Percentiles rank a stretch among this genome's conserved stretches.
Evolutionary conservation across 2,888 invertebrate species (phyloP).

Genomic region (Dromius quadrimaculatus): DNA sequence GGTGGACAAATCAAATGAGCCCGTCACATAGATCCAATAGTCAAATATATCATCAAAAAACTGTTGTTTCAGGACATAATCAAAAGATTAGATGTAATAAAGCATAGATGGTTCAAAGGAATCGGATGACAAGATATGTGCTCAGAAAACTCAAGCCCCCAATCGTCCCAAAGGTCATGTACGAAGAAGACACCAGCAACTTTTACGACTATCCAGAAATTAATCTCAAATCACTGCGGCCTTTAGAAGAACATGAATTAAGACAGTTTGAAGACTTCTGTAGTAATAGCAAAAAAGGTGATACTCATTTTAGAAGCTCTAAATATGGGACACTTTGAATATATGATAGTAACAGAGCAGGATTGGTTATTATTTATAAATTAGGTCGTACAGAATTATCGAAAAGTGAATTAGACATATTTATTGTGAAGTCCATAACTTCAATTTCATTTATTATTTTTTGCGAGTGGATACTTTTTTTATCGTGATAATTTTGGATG

Average conservation of each 20-base stretch:
- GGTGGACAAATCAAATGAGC: constrained; percentile 97
- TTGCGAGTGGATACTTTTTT: no score
- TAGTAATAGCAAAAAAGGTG: no score
- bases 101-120: constrained; percentile 96
- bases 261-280: constrained; percentile 91
- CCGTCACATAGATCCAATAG: constrained; percentile 90
- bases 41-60: constrained; percentile 96
- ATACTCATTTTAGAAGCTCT: no score
- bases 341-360: no score
- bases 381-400: no score
- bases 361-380: no score
- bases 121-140: constrained; percentile 90
- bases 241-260: constrained; percentile 83
- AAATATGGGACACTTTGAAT: no score
- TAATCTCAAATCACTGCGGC: constrained; percentile 85
- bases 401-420: no score
- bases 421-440: no score
- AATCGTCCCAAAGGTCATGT: constrained; percentile 89
- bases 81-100: constrained; percentile 93
- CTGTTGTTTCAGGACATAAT: constrained; percentile 92
- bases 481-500: no score
- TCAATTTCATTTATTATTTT: no score
- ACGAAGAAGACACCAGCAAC: constrained; percentile 94
- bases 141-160: constrained; percentile 91
- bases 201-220: constrained; percentile 96